These are phyloP conservation scores for Psococerastis gibbosa DNA, from an alignment of 2,888 invertebrate species.

Conservation along the genomic window DNA sequence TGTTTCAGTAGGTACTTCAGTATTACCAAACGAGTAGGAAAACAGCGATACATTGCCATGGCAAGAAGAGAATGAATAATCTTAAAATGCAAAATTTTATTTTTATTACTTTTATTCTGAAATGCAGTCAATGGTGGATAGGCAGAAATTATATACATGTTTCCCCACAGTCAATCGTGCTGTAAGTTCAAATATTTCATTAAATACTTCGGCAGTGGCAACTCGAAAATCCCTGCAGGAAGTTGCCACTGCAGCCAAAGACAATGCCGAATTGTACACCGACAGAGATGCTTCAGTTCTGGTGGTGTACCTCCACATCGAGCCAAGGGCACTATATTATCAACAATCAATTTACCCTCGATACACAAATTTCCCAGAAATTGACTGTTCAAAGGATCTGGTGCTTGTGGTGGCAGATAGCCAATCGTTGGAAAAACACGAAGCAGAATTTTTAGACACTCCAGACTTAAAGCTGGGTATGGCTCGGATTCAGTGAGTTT, in stretches of 20 bases:
- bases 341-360: constrained; percentile 29
- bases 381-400: constrained; percentile 15
- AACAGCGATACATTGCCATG: too few species aligned
- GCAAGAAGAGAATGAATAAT: too few species aligned
- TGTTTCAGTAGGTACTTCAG: too few species aligned
- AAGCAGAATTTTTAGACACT: constrained; percentile 46
- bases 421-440: constrained; percentile 40
- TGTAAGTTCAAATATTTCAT: constrained; percentile 54
- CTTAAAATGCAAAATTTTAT: too few species aligned
- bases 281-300: constrained; percentile 56
- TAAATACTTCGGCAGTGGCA: constrained; percentile 45
- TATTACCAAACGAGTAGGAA: too few species aligned
- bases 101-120: too few species aligned
- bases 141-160: too few species aligned
- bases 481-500: neutral
- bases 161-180: constrained; percentile 33
- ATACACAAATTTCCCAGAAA: neutral
- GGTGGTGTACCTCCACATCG: constrained; percentile 41
- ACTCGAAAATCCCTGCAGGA: constrained; percentile 48
- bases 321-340: constrained; percentile 37
- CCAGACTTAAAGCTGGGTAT: constrained; percentile 3
- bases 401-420: constrained; percentile 28
- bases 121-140: too few species aligned
- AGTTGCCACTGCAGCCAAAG: constrained; percentile 50
- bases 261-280: constrained; percentile 45